Evolutionary conservation across 2,113 vertebrate genomes (phyloP).

Genomic region (sheep (Ovis aries)): ARS-UI_Ramb_v3.0 NC_056069.1:3415501-3416000

Average conservation of each 20-base stretch:
- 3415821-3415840: background rate
- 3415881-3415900: background rate
- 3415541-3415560: conserved; percentile 82
- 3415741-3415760: background rate
- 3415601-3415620: conserved; percentile 75
- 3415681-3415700: conserved; percentile 37
- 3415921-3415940: background rate
- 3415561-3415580: conserved; percentile 82
- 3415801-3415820: background rate
- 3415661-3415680: background rate
- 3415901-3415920: background rate
- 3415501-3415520: conserved; percentile 74
- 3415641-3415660: conserved; percentile 52
- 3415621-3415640: conserved; percentile 77
- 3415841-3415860: background rate
- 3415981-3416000: background rate
- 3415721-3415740: background rate
- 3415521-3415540: conserved; percentile 81
- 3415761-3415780: background rate
- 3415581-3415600: conserved; percentile 80
- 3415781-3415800: background rate
- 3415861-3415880: background rate
- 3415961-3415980: background rate
- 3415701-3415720: conserved; percentile 9
- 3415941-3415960: background rate